phyloP scores from a whole-genome alignment of 2,113 vertebrate species.

The Ictidomys tridecemlineatus region DNA sequence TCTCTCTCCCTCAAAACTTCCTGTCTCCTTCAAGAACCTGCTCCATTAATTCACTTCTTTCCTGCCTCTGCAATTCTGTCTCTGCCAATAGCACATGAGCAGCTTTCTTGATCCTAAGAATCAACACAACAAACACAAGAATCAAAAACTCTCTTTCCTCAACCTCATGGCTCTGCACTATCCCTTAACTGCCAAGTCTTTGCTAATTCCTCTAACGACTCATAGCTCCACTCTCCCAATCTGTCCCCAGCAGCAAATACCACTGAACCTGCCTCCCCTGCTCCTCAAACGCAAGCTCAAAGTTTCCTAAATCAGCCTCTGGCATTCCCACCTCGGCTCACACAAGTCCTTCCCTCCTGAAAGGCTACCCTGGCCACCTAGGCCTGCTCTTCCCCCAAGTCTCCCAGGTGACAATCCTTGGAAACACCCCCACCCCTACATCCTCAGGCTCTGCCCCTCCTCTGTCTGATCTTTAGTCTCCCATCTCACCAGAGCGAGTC shows the following conservation, averaged over 20 bases:
- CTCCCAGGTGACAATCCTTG: not conserved
- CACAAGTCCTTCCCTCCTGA: not conserved
- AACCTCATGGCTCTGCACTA: no score
- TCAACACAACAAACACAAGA: not conserved
- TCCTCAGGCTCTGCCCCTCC: not conserved
- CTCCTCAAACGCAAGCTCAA: not conserved
- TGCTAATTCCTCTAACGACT: fast-evolving
- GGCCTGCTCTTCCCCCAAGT: not conserved
- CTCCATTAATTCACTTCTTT: not conserved
- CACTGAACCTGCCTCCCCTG: no score
- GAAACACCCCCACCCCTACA: no score
- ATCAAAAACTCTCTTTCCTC: not conserved
- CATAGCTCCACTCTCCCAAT: not conserved
- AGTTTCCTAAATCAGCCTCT: not conserved
- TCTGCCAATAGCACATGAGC: not conserved
- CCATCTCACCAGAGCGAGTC: not conserved
- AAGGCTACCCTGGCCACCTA: not conserved
- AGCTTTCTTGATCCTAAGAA: not conserved
- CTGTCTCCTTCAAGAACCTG: not conserved
- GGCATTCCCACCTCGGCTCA: not conserved
- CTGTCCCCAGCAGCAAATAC: not conserved
- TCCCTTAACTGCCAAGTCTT: not conserved
- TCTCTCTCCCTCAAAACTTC: not conserved
- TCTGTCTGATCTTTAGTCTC: not conserved
- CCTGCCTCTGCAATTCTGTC: not conserved